Evolutionary conservation across 1,140 invertebrate genomes (phyloP).

Genomic region (Argopecten irradians): DNA sequence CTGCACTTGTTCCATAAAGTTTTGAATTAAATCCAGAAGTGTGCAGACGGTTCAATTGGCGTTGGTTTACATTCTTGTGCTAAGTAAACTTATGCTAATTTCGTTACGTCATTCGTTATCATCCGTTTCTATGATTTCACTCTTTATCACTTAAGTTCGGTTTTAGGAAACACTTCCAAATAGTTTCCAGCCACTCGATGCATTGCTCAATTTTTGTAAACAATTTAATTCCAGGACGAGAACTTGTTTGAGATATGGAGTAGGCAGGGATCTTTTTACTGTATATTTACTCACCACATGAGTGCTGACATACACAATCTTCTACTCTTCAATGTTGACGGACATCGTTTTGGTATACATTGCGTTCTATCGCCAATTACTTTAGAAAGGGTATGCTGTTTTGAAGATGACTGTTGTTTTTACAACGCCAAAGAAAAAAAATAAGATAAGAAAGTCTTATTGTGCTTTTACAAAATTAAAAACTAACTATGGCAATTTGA

Average conservation of each 20-base stretch:
- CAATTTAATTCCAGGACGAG: neutral
- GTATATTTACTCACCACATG: neutral
- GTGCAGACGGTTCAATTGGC: neutral
- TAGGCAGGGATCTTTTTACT: neutral
- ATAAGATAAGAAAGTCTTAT: neutral
- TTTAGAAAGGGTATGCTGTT: neutral
- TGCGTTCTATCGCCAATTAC: neutral
- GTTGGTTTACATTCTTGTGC: neutral
- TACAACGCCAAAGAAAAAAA: no score
- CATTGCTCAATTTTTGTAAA: neutral
- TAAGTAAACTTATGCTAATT: neutral
- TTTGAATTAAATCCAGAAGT: neutral
- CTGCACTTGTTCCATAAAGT: neutral
- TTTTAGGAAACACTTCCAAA: neutral
- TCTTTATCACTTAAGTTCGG: neutral
- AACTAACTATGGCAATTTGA: neutral
- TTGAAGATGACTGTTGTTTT: no score
- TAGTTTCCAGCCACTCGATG: neutral
- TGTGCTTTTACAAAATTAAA: no score
- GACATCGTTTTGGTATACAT: neutral
- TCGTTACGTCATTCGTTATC: neutral
- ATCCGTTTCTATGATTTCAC: no score
- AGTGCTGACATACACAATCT: neutral
- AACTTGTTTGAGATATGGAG: neutral
- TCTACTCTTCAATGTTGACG: neutral